Conservation (phyloP, 2,888 invertebrate genomes). For the Cremastinae sp. region DNA sequence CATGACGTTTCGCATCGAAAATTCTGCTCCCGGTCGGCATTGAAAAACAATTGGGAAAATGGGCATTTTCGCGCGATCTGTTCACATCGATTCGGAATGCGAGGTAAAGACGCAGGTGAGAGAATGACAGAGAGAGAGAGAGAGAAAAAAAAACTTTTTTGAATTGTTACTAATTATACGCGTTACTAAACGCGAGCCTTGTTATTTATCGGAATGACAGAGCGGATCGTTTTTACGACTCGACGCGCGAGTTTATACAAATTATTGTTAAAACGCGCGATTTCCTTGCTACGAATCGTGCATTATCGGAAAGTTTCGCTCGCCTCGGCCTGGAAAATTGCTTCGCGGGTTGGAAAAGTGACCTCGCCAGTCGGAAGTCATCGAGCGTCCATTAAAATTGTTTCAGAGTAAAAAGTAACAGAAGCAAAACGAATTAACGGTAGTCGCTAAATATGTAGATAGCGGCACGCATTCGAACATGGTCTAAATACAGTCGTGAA, state of each 20-base stretch:
- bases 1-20: no score
- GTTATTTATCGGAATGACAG: slow-evolving; percentile 33
- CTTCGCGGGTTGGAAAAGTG: slow-evolving; percentile 14
- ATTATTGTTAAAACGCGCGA: background rate
- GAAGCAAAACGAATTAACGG: background rate
- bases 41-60: slow-evolving; percentile 25
- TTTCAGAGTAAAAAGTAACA: background rate
- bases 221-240: slow-evolving; percentile 31
- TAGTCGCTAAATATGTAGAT: background rate
- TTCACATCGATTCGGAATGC: slow-evolving; percentile 47
- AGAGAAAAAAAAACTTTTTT: background rate
- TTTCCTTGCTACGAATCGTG: slow-evolving; percentile 17
- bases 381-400: background rate
- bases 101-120: slow-evolving; percentile 52
- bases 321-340: slow-evolving; percentile 33
- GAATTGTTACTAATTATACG: slow-evolving; percentile 1
- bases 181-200: slow-evolving; percentile 26
- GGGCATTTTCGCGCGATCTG: slow-evolving; percentile 54
- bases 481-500: no score
- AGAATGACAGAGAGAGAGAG: background rate
- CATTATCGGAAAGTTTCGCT: background rate
- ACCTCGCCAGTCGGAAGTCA: slow-evolving; percentile 23
- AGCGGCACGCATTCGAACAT: no score
- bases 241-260: slow-evolving; percentile 21
- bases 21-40: no score